Base-by-base conservation (phyloP, 1,140 invertebrate genomes). In the Ectropis grisescens region DNA sequence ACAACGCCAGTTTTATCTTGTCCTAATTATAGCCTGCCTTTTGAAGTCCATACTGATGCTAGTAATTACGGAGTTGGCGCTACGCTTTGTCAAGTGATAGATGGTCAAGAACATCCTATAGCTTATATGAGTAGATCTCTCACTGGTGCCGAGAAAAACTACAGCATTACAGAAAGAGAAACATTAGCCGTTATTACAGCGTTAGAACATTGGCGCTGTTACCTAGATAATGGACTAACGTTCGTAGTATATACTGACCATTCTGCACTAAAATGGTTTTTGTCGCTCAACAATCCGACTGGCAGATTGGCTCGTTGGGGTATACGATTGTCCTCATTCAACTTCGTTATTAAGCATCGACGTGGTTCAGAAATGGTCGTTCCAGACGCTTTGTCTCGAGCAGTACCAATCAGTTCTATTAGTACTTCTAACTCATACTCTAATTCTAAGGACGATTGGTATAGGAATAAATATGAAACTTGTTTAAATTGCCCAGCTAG, bases 211-310 rank as follows among this genome's bases (percentile, higher is more conserved):
- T 60, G 46, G 43, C 19, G 50, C 0, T 48, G 46, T 12, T 60
- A 61, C 26, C 6, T 61, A 2, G 50, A 54, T 7, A 53, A 48
- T 14, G 46, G 47, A 0, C n/a, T 42, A 10, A 27, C 13, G 1
- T 59, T 55, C 15, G 32, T 29, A 1, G 51, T 57, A 5, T 56
- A 37, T 32, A 53, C 57, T 3, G 52, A 56, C 13, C 52, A 55
- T 13, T 23, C 14, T 11, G 41, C 58, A 1, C 35, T 62, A 3
- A 55, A 62, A 33, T 62, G 54, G 51, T 58, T 58, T 16, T 11
- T 58, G 0, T 58, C 58, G 1, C 47, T 82, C 1, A 76, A 68
- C 41, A 67, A 55, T 11, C 41, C 47, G 15, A 45, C 45, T 22
- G 54, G 61, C 15, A 26, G 59, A 11, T 23, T 58, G 3, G 56